Evolutionary conservation across 1,140 invertebrate genomes (phyloP).

Genomic region (Aphaenogaster ashmeadi): DNA sequence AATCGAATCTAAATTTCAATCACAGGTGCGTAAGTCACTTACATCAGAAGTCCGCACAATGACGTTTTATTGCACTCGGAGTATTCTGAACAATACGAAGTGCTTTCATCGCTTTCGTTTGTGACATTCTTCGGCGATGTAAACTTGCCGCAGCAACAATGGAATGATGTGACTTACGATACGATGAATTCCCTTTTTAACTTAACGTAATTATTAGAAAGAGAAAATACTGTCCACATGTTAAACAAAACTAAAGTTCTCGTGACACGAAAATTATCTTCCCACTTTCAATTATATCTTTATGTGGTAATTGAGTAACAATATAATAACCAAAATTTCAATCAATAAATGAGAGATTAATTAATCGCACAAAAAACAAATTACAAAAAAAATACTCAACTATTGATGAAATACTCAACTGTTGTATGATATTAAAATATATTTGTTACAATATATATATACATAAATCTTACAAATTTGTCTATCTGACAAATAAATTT

Average conservation of each 20-base stretch:
- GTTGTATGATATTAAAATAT: not conserved
- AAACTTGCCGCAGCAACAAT: slow-evolving; percentile 31
- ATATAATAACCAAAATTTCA: not conserved
- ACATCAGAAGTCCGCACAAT: not conserved
- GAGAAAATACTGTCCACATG: not conserved
- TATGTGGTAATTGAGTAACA: not conserved
- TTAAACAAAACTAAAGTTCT: not conserved
- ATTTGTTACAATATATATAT: not conserved
- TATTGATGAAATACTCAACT: not conserved
- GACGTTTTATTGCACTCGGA: not conserved
- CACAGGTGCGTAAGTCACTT: not conserved
- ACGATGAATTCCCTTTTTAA: slow-evolving; percentile 11
- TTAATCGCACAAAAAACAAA: not conserved
- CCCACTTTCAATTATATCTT: not conserved
- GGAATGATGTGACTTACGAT: not conserved
- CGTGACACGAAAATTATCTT: not conserved
- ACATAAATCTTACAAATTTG: not conserved
- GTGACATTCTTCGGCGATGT: slow-evolving; percentile 3
- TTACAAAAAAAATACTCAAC: not conserved
- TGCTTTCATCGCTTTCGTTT: slow-evolving; percentile 37
- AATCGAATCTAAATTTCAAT: not conserved
- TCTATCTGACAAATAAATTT: not conserved
- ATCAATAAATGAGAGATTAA: not conserved
- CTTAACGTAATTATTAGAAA: slow-evolving; percentile 31
- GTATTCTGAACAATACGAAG: slow-evolving; percentile 27